Evolutionary conservation across 2,797 vertebrate genomes (phyloP), one percentile per base, ranked within the genome.

Genomic region (Capromys pilorides): DNA sequence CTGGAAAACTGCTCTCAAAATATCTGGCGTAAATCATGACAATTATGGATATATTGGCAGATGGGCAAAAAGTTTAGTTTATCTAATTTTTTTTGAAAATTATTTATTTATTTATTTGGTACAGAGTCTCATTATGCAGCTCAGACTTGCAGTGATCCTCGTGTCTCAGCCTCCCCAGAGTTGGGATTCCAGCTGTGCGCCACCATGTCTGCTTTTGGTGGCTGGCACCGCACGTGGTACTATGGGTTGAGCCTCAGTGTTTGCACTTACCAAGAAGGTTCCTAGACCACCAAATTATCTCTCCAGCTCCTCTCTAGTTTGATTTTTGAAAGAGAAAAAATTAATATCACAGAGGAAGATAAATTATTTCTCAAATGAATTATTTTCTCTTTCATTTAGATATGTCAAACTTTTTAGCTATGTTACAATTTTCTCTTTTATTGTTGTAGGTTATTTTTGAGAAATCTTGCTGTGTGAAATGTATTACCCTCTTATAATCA

Each of bases 391-490:
- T 95, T 88, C 51, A 78, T 69, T 92, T 61, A 67, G 57, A 57
- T 92, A 81, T 6, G 26, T 59, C 64, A 64, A 33, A 16, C 39
- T 61, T 90, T 85, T 59, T 92, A 49, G 49, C 8, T 79, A 11
- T 79, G 28, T 21, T 10, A 31, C 9, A 31, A 45, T 67, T 87
- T 93, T 79, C 61, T 45, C 75, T 91, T 90, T 88, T 84, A 39
- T 54, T 90, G 90, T 39, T 90, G 33, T 84, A 86, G 51, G 92
- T 88, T 79, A 85, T 64, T 94, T 24, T 81, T 94, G 64, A 84
- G 94, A 82, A 93, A 64, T 39, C 0, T n/a, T 88, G 16, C 45
- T 79, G 90, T 24, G 26, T 87, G 82, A 92, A 95, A 95, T 33
- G 86, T 83, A 95, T 93, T 77, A 82, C 12, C 0, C 31, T 89